phyloP scores from a whole-genome alignment of 2,113 vertebrate genomes.

The Etheostoma cragini region DNA sequence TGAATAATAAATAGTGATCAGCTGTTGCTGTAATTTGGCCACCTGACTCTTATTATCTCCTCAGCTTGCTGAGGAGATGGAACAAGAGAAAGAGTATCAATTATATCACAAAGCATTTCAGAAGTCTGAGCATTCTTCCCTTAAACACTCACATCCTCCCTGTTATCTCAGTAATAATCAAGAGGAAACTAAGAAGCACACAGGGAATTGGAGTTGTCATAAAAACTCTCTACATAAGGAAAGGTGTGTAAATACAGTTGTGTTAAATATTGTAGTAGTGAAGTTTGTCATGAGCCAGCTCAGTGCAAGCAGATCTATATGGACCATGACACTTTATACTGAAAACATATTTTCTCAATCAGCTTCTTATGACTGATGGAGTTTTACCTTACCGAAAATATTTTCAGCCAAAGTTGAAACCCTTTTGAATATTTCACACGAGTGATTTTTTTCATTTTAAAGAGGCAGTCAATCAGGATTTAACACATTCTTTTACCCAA shows the following conservation, averaged over 20 bases:
- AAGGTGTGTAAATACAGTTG: background rate
- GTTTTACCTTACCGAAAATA: background rate
- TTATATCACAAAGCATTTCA: slow-evolving; percentile 19
- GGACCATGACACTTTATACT: background rate
- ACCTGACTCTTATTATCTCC: slow-evolving; percentile 57
- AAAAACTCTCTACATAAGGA: slow-evolving; percentile 8
- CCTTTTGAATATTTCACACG: background rate
- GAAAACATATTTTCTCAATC: background rate
- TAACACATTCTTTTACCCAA: background rate
- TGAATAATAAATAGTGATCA: slow-evolving; percentile 71
- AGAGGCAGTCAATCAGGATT: background rate
- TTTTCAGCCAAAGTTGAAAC: background rate
- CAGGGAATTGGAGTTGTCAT: background rate
- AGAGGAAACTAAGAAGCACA: background rate
- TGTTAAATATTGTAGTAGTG: slow-evolving; percentile 26
- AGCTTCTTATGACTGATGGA: background rate
- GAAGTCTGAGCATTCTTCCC: slow-evolving; percentile 13
- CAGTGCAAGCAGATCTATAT: background rate
- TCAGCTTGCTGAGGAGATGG: slow-evolving; percentile 38
- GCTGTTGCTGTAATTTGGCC: slow-evolving; percentile 64
- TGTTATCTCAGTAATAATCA: slow-evolving; percentile 23
- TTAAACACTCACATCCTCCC: slow-evolving; percentile 5
- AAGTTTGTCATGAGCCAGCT: slow-evolving; percentile 5
- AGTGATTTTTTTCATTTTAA: background rate
- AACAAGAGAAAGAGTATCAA: slow-evolving; percentile 11